Evolutionary conservation across 2,888 invertebrate genomes (phyloP).

Genomic region (Hylaea fasciaria): DNA sequence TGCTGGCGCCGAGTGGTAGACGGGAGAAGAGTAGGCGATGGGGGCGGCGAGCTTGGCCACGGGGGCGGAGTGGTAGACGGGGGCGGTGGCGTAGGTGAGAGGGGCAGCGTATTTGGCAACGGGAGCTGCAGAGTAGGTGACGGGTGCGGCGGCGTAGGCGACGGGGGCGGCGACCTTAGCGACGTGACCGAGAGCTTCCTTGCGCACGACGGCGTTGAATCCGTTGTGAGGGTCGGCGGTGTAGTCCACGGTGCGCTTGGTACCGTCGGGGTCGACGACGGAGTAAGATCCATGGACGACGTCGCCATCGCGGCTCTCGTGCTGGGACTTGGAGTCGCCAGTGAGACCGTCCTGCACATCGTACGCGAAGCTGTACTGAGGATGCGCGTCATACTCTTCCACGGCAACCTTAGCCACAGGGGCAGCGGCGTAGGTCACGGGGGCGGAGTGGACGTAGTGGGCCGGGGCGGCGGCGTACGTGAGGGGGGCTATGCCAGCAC

Average conservation of each 20-base stretch:
- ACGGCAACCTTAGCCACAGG: constrained; percentile 61
- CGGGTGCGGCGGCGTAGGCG: constrained; percentile 63
- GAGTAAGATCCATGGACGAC: constrained; percentile 82
- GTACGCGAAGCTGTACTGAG: constrained; percentile 82
- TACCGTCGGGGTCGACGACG: constrained; percentile 83
- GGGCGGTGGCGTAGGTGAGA: constrained; percentile 66
- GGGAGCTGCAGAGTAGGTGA: constrained; percentile 58
- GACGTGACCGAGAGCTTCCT: constrained; percentile 62
- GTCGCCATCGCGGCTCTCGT: constrained; percentile 77
- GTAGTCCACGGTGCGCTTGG: constrained; percentile 83
- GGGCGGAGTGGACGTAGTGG: constrained; percentile 53
- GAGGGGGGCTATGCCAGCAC: constrained; percentile 64
- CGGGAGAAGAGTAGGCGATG: constrained; percentile 47
- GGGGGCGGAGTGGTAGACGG: constrained; percentile 60
- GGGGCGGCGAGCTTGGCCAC: constrained; percentile 59
- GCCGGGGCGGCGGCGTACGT: constrained; percentile 54
- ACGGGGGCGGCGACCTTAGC: constrained; percentile 49
- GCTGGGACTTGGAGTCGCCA: constrained; percentile 76
- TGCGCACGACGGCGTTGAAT: constrained; percentile 85
- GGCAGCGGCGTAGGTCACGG: constrained; percentile 53
- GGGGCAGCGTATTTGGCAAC: constrained; percentile 52
- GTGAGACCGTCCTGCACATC: constrained; percentile 84
- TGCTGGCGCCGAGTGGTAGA: constrained; percentile 52
- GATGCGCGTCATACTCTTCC: constrained; percentile 65
- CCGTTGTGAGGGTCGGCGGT: constrained; percentile 78